These are phyloP conservation scores for Agrilus biguttatus DNA, from an alignment of 2,888 invertebrate species.

Conservation along the genomic window DNA sequence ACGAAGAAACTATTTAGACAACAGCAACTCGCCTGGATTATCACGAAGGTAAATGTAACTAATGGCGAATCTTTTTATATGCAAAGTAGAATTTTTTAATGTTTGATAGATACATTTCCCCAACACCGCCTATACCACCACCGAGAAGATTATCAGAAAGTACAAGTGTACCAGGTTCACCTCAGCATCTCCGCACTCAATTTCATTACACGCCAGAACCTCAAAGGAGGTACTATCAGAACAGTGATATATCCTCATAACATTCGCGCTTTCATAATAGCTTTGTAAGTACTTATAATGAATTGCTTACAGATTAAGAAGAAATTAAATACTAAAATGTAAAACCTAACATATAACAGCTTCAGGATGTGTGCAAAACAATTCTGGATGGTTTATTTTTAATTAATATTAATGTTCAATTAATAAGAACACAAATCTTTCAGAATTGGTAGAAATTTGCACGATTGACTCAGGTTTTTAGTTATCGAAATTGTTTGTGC, in stretches of 20 bases:
- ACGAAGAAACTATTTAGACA: conserved; percentile 43
- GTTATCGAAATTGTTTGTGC: no score
- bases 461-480: no score
- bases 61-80: not conserved
- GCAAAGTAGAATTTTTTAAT: not conserved
- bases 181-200: conserved; percentile 49
- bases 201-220: conserved; percentile 45
- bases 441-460: no score
- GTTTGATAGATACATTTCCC: conserved; percentile 39
- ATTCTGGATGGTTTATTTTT: no score
- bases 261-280: conserved; percentile 7
- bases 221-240: conserved; percentile 37
- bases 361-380: no score
- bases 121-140: conserved; percentile 45
- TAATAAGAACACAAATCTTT: no score
- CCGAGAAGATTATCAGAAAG: conserved; percentile 52
- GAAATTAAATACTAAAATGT: no score
- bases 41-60: conserved; percentile 34
- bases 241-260: conserved; percentile 27
- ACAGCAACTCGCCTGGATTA: conserved; percentile 37
- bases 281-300: not conserved
- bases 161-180: conserved; percentile 52
- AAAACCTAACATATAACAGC: no score
- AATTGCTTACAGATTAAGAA: no score
- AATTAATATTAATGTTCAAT: no score